Evolutionary conservation across 2,888 invertebrate species (phyloP), one percentile per base, ranked within the genome.

Genomic region (Macrosoma leucophasiata): DNA sequence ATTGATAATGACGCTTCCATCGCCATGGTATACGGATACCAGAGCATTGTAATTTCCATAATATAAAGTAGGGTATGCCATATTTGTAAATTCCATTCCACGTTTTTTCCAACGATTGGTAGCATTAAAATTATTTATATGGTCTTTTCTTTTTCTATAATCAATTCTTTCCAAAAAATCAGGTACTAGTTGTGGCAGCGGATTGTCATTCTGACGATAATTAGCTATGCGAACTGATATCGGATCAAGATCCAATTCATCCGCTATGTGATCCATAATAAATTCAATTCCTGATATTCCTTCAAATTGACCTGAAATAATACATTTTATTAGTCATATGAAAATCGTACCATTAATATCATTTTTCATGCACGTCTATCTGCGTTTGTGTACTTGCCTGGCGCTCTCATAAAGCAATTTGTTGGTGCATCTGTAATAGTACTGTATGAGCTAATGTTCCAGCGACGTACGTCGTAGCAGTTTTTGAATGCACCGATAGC

Each of bases 81-180:
- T 88, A 0, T 90, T 87, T 9, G 87, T 86, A 1, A 92, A 53
- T 6, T 86, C 70, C 1, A 91, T 84, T 1, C 89, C 91, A 42
- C 85, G 86, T 58, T 94, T 94, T 60, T 86, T 90, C 93, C 93
- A 94, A 27, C 91, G 79, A 65, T 93, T 92, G 4, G 72, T 74
- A 40, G 63, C 51, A 49, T 90, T 90, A 55, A 88, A 91, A 7
- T 70, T 50, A 19, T 81, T 59, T 3, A 90, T 73, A 5, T 73
- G 75, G 42, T 56, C 58, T 26, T 63, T 72, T 5, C 91, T 71
- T 24, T 67, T 55, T 0, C 86, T 79, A 50, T 87, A 89, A 37
- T 90, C 81, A 0, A 77, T 28, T 61, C 62, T 29, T 36, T 22
- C 30, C 34, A 13, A 39, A 14, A 4, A 4, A 50, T 60, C 6